Evolutionary conservation across 1,140 invertebrate species (phyloP), one percentile per base, ranked within the genome.

Genomic region (Hirudo medicinalis): DNA sequence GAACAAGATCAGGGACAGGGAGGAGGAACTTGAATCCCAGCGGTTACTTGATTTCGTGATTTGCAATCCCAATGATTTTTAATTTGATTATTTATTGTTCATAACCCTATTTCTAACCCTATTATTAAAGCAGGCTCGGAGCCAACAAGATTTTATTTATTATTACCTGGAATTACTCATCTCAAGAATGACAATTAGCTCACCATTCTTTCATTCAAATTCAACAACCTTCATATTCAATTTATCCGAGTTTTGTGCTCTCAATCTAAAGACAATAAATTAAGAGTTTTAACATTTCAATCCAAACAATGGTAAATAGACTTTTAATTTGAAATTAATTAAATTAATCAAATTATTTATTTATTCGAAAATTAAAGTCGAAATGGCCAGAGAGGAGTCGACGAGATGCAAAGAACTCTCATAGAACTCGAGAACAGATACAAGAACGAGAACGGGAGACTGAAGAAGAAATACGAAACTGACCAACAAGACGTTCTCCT

Each of bases 381-480:
- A 72, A 80, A 77, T 77, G 79, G 78, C 67, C 78, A 79, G 72
- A 77, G 81, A 72, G 78, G 78, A 27, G 79, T 82, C 72, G 81
- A 82, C 72, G 80, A 82, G 73, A 76, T 82, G 55, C 79, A 81
- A 74, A 75, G 79, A 68, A 82, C 80, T 40, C 77, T 82, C 54
- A 73, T 80, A 13, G 81, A 82, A 73, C 78, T 82, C 57, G 81
- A 82, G 76, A 79, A 77, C 74, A 77, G 78, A 70, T 82, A 81
- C 79, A 82, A 81, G 77, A 74, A 76, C 29, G 81, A 82, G 75
- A 78, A 81, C 71, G 74, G 73, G 71, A 76, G 80, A 54, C 76
- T 82, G 73, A 82, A 81, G 78, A 82, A 82, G 79, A 82, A 81
- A 74, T 80, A 79, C 75, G 81, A 81, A 74, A 75, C 76, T 40